These are phyloP conservation scores for Folsomia manolachei DNA, from an alignment of 2,888 invertebrate genomes.

Conservation along the genomic window DNA sequence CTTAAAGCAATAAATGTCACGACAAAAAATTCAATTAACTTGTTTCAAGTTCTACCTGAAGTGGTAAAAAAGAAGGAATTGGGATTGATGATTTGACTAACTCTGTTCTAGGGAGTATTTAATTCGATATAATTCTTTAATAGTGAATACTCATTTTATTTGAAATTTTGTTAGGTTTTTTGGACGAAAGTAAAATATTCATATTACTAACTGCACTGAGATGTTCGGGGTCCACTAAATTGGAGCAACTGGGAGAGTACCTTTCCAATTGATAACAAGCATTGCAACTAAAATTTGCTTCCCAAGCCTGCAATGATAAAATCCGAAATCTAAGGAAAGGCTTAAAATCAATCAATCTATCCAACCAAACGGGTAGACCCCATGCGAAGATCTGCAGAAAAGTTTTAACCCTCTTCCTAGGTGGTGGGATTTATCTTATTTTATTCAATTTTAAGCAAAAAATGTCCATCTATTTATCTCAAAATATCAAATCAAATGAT, in stretches of 20 bases:
- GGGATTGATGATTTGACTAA: too few species aligned
- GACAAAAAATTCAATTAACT: conserved; percentile 5
- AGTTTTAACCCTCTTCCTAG: neutral
- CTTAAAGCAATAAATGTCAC: neutral
- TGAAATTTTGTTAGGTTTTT: too few species aligned
- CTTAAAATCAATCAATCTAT: neutral
- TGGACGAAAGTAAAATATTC: too few species aligned
- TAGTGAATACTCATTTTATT: too few species aligned
- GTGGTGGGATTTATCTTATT: neutral
- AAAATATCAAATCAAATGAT: conserved; percentile 4
- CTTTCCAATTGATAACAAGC: too few species aligned
- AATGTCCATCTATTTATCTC: conserved; percentile 3
- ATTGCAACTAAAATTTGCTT: too few species aligned
- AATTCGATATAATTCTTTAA: too few species aligned
- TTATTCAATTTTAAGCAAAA: conserved; percentile 4
- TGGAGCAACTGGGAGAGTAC: too few species aligned
- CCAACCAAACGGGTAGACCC: conserved; percentile 1
- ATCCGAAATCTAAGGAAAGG: conserved; percentile 16
- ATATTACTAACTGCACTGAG: too few species aligned
- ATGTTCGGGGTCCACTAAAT: too few species aligned
- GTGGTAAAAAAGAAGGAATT: neutral
- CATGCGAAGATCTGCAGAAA: conserved; percentile 1
- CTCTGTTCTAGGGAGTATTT: too few species aligned
- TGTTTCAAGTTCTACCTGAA: neutral
- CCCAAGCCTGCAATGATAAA: too few species aligned